These are phyloP conservation scores for Phacellophora camtschatica DNA, from an alignment of 30 jellyfish, hydroid and myxozoan species.

Conservation along the genomic window DNA sequence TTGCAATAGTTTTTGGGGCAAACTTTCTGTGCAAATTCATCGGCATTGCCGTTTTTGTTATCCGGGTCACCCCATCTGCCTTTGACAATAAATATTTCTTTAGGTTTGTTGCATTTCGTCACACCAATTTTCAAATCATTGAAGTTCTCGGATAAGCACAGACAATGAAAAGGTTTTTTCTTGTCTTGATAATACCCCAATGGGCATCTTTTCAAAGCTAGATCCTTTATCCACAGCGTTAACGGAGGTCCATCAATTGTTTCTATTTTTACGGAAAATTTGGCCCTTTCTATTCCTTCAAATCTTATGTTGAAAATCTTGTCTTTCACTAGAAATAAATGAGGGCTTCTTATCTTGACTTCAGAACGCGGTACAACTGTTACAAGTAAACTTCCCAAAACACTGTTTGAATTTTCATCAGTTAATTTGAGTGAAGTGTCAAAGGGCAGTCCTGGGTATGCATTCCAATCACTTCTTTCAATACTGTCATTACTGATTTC, in stretches of 20 bases:
- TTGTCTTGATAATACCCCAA: constrained; percentile 45
- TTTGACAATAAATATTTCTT: constrained; percentile 36
- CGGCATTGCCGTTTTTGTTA: not conserved
- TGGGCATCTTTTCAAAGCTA: constrained; percentile 52
- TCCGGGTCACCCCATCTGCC: constrained; percentile 73
- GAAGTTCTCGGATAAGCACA: constrained; percentile 36
- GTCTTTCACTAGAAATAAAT: constrained; percentile 30
- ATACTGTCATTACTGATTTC: constrained; percentile 6
- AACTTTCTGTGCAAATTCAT: constrained; percentile 1
- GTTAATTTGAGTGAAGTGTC: constrained; percentile 43
- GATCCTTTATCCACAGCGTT: not conserved
- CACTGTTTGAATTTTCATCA: constrained; percentile 67
- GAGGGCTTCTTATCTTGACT: constrained; percentile 23
- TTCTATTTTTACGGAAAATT: constrained; percentile 17
- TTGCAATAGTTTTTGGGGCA: constrained; percentile 50
- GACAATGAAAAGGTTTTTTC: constrained; percentile 2
- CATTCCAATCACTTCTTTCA: constrained; percentile 57
- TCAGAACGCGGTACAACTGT: constrained; percentile 24
- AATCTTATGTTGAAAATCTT: constrained; percentile 27
- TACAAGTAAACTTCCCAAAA: constrained; percentile 36
- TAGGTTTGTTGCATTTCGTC: constrained; percentile 22
- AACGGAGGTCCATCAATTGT: constrained; percentile 67
- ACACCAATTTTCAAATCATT: constrained; percentile 26
- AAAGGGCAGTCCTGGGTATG: constrained; percentile 63
- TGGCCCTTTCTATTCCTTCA: constrained; percentile 13